Base-by-base conservation (phyloP, 2,113 vertebrate species). In the Cinclus mexicanus region DNA sequence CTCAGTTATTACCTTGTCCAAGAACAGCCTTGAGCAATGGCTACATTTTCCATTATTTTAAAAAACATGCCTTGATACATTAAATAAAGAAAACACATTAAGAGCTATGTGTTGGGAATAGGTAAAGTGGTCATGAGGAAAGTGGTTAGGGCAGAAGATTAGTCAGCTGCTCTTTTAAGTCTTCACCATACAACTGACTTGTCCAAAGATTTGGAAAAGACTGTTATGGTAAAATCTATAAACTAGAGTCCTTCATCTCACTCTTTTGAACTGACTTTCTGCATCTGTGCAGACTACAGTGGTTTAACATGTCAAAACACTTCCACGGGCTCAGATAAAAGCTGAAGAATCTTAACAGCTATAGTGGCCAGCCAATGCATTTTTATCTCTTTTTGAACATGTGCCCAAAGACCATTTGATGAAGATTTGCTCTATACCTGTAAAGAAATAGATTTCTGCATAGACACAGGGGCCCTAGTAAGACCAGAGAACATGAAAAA, bases 1-100 rank as follows among this genome's bases (percentile, higher is more conserved):
- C 29, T 19, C 93, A 74, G 76, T 75, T 81, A 93, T 75, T 90
- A 95, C 80, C 92, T 93, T 93, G 57, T 47, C 72, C 72, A 87
- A 87, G 80, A 80, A 79, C 86, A 96, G 60, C 72, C 77, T 94
- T 89, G 88, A 86, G 71, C 47, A 93, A 80, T 5, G 2, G 67
- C 90, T 87, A 79, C 33, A 46, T 81, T 93, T 89, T 70, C 52
- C 65, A 71, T 6, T 11, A 31, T 59, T 93, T 75, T 56, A 44
- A 63, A 81, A 89, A 83, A 68, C 31, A 81, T 42, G 46, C 53
- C 92, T 89, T 90, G 72, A 68, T 53, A n/a, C 44, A 68, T 71
- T 71, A 71, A 86, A 70, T 56, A 72, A 44, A 70, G 57, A n/a
- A 90, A 92, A 69, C 28, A n/a, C n/a, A 25, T 28, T 22, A 10